phyloP scores from a whole-genome alignment of 2,797 vertebrate genomes.

The Phyllotis vaccarum region DNA sequence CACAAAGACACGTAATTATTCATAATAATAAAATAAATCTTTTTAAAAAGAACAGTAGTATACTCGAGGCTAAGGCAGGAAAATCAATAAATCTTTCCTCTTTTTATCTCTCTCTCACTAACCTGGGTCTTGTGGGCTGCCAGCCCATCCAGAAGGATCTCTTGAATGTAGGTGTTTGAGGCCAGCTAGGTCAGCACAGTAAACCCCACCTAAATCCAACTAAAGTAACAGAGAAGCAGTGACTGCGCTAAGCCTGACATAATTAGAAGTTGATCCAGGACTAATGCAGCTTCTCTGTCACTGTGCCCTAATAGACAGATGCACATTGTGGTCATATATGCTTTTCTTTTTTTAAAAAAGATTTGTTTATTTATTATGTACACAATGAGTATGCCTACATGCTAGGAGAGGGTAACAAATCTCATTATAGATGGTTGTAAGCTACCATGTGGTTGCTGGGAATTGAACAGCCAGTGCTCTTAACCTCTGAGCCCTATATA shows the following conservation, averaged over 20 bases:
- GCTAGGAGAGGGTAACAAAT: too few species aligned
- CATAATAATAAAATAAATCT: not conserved
- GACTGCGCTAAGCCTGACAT: not conserved
- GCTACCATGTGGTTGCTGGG: too few species aligned
- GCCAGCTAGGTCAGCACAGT: not conserved
- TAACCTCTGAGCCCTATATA: not conserved
- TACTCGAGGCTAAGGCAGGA: not conserved
- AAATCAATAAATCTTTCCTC: not conserved
- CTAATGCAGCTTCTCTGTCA: constrained; percentile 10
- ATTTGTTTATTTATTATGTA: too few species aligned
- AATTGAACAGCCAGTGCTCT: too few species aligned
- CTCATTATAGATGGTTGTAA: too few species aligned
- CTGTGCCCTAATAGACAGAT: not conserved
- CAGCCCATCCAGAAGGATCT: not conserved
- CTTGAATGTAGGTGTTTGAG: not conserved
- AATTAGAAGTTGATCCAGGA: not conserved
- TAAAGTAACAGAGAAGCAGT: not conserved
- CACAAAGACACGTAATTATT: not conserved
- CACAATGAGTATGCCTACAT: too few species aligned
- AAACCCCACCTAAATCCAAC: not conserved
- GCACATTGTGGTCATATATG: not conserved
- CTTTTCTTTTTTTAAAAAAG: constrained; percentile 32
- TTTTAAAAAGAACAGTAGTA: not conserved
- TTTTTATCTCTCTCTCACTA: not conserved
- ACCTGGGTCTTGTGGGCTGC: not conserved